Conservation (phyloP, 2,888 invertebrate species). For the Acleris sparsana region DNA sequence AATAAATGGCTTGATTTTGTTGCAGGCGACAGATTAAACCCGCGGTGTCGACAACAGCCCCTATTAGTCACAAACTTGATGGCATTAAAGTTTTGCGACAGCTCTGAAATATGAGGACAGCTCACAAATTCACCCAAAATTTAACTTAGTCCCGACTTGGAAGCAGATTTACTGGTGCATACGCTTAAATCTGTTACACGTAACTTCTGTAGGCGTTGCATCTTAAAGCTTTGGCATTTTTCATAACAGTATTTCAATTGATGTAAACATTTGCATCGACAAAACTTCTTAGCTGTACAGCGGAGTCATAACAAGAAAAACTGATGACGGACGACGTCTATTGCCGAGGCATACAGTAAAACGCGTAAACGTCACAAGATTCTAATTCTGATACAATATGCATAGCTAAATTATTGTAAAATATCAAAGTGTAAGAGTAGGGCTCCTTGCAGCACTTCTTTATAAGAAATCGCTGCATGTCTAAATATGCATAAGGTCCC, state of each 20-base stretch:
- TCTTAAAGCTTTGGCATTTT: no score
- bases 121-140: conserved; percentile 42
- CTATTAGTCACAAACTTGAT: conserved; percentile 69
- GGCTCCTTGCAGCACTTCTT: no score
- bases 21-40: conserved; percentile 59
- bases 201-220: neutral
- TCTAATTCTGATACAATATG: no score
- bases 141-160: conserved; percentile 46
- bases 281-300: neutral
- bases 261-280: neutral
- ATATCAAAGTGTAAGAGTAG: no score
- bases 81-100: conserved; percentile 64
- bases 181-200: conserved; percentile 23
- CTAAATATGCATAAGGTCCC: no score
- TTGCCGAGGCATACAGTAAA: no score
- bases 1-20: conserved; percentile 58
- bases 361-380: no score
- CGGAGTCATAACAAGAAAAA: no score
- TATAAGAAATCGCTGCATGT: no score
- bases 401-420: no score
- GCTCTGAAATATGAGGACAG: conserved; percentile 60
- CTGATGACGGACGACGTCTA: no score
- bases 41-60: conserved; percentile 56
- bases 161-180: conserved; percentile 30
- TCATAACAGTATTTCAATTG: neutral